Conservation (phyloP, 2,113 vertebrate species). For the Hippocampus barbouri region DNA sequence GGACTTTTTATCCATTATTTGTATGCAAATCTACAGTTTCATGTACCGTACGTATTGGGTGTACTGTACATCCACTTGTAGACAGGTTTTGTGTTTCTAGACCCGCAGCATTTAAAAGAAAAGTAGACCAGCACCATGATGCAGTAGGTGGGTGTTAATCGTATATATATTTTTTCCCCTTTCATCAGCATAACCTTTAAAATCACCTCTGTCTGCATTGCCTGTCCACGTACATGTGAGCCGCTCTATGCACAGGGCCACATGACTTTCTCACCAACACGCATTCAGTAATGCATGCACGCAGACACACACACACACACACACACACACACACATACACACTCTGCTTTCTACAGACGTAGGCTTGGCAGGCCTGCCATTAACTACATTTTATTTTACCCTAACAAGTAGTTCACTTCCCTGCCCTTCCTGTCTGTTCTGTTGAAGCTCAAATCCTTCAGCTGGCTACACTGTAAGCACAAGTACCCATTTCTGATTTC, state of each 20-base stretch:
- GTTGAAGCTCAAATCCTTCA: conserved; percentile 10
- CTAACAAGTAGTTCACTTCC: conserved; percentile 29
- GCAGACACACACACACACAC: conserved; percentile 8
- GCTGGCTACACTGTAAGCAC: not conserved
- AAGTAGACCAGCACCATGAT: not conserved
- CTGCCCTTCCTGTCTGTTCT: conserved; percentile 23
- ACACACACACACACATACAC: conserved; percentile 2
- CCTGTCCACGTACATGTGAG: conserved; percentile 24
- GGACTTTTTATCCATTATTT: no score
- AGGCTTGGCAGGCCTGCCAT: conserved; percentile 32
- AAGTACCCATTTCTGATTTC: not conserved
- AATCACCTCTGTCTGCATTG: conserved; percentile 35
- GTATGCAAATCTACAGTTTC: no score
- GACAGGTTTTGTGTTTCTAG: not conserved
- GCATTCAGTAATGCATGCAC: conserved; percentile 10
- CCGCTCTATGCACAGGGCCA: conserved; percentile 26
- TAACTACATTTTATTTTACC: conserved; percentile 39
- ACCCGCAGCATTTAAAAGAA: not conserved
- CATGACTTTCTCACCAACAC: conserved; percentile 50
- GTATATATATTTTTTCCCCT: conserved; percentile 10
- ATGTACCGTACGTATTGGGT: no score
- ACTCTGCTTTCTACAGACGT: conserved; percentile 15
- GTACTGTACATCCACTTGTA: not conserved
- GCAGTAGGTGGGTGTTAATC: not conserved
- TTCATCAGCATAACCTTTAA: no score